phyloP scores from a whole-genome alignment of 1,140 invertebrate species.

The Matsumurasca onukii region DNA sequence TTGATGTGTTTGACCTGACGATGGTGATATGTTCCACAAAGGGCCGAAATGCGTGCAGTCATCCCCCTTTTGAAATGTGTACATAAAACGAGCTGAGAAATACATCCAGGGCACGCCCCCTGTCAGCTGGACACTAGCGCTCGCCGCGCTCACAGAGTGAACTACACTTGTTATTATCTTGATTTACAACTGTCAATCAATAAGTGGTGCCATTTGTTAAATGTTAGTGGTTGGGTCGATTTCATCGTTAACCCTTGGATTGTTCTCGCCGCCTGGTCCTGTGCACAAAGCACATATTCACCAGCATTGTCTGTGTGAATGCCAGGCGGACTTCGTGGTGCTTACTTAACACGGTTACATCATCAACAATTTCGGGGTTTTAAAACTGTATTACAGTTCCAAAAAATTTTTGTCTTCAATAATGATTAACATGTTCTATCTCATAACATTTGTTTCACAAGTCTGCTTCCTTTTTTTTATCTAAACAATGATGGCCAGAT shows the following conservation, averaged over 20 bases:
- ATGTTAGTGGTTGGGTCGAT: not conserved
- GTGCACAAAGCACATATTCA: not conserved
- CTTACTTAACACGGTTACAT: too few relatives aligned
- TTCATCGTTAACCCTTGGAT: conserved; percentile 5
- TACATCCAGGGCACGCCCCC: conserved; percentile 1
- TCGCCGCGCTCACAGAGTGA: too few relatives aligned
- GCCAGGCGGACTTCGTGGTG: too few relatives aligned
- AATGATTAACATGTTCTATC: too few relatives aligned
- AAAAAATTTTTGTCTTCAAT: too few relatives aligned
- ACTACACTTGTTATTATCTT: conserved; percentile 1
- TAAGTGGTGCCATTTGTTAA: conserved; percentile 11
- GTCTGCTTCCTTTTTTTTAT: too few relatives aligned
- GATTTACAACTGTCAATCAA: conserved; percentile 15
- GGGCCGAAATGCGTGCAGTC: conserved; percentile 16
- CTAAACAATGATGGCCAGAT: too few relatives aligned
- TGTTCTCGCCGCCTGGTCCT: not conserved
- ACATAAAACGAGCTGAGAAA: conserved; percentile 1
- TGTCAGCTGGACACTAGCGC: conserved; percentile 10
- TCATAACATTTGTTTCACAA: too few relatives aligned
- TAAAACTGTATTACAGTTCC: too few relatives aligned
- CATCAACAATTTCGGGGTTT: too few relatives aligned
- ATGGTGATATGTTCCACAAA: not conserved
- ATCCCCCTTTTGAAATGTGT: conserved; percentile 19
- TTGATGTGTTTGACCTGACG: not conserved
- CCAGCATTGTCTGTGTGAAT: not conserved